These are phyloP conservation scores for Nothocercus julius DNA, from an alignment of 2,113 vertebrate species.

Conservation along the genomic window DNA sequence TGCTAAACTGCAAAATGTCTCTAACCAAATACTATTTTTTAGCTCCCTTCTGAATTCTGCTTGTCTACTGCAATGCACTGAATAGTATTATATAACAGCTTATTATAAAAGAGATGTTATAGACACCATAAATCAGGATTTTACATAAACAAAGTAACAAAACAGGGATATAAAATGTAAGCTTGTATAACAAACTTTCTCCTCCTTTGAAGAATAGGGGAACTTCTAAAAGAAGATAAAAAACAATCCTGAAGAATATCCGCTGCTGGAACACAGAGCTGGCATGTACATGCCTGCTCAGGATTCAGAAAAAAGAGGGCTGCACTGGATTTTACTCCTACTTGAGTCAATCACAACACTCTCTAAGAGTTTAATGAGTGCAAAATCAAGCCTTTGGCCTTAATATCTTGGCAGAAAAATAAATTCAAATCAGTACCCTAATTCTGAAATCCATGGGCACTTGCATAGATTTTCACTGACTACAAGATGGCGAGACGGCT, in stretches of 20 bases:
- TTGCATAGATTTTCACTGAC: neutral
- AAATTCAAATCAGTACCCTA: neutral
- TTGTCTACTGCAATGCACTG: slow-evolving; percentile 35
- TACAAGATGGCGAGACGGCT: neutral
- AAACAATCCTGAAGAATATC: neutral
- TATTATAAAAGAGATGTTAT: slow-evolving; percentile 39
- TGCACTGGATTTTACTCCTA: neutral
- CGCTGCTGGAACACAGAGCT: neutral
- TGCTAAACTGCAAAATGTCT: slow-evolving; percentile 48
- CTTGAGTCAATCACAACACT: neutral
- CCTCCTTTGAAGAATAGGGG: neutral
- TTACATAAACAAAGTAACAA: slow-evolving; percentile 37
- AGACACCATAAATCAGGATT: slow-evolving; percentile 44
- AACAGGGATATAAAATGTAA: neutral
- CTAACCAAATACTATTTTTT: slow-evolving; percentile 14
- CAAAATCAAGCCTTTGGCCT: neutral
- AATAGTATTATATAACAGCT: slow-evolving; percentile 41
- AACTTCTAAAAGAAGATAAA: neutral
- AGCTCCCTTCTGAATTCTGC: slow-evolving; percentile 26
- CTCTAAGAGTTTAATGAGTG: neutral
- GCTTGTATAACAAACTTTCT: neutral
- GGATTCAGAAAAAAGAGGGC: neutral
- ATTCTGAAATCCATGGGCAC: neutral
- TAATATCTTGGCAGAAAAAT: slow-evolving; percentile 9
- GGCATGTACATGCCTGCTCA: neutral